Conservation (phyloP, 2,797 vertebrate genomes). For the Dermochelys coriacea region DNA sequence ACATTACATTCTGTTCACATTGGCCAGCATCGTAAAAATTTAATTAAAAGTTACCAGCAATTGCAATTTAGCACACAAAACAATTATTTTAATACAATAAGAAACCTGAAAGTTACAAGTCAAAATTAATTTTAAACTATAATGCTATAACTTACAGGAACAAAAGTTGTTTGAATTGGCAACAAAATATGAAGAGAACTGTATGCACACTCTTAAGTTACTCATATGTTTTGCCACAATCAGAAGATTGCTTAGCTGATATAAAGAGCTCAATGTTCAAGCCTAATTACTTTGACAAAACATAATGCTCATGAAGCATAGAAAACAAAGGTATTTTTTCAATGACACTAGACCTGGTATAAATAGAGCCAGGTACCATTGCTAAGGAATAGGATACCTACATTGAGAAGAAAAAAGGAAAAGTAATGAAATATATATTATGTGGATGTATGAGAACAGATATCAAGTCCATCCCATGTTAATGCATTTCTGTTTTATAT, state of each 20-base stretch:
- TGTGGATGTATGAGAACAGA: neutral
- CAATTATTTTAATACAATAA: neutral
- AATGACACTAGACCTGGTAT: neutral
- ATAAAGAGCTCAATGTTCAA: neutral
- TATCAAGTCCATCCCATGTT: neutral
- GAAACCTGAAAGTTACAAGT: neutral
- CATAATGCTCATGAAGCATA: neutral
- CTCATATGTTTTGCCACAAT: neutral
- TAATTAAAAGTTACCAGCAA: neutral
- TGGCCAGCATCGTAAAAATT: neutral
- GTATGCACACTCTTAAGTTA: neutral
- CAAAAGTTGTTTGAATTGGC: neutral
- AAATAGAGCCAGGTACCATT: neutral
- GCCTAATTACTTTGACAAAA: neutral
- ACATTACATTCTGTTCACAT: neutral
- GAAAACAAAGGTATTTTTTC: neutral
- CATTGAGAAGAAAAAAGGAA: neutral
- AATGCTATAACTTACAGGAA: too few species aligned
- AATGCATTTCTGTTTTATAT: neutral
- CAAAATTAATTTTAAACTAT: neutral
- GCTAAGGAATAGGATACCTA: neutral
- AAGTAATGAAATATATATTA: neutral
- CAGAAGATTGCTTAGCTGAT: neutral
- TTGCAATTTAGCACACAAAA: accelerated
- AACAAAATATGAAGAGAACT: neutral